Conservation (phyloP, 2,113 vertebrate genomes). For the Sciurus niger region DNA sequence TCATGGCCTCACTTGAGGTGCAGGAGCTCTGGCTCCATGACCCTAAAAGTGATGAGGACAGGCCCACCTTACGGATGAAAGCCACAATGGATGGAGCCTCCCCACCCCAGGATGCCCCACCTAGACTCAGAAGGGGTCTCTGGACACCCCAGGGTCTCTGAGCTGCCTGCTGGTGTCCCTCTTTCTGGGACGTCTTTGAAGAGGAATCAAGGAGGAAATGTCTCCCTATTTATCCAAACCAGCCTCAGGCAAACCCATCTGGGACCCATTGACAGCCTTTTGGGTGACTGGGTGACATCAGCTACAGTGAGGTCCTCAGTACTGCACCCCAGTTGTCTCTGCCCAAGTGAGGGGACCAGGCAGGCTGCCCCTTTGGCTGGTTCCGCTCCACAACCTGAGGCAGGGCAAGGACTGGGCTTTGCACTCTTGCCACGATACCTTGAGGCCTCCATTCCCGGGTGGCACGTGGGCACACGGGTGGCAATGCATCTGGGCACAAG, state of each 20-base stretch:
- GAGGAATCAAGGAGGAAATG: not conserved
- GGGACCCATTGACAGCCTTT: slow-evolving; percentile 32
- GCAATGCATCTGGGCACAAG: not conserved
- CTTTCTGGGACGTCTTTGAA: slow-evolving; percentile 19
- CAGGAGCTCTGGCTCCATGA: slow-evolving; percentile 21
- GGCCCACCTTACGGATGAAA: slow-evolving; percentile 71
- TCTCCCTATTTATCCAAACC: not conserved
- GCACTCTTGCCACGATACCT: not conserved
- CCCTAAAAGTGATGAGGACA: not conserved
- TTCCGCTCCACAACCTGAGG: not conserved
- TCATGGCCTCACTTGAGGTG: not conserved
- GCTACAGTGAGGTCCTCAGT: not conserved
- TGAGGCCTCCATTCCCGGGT: not conserved
- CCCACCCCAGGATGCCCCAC: not conserved
- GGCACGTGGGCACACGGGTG: not conserved
- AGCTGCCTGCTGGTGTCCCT: not conserved
- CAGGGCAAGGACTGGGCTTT: not conserved
- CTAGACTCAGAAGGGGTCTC: not conserved
- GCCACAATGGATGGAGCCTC: slow-evolving; percentile 59
- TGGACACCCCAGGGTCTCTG: not conserved
- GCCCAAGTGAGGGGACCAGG: not conserved
- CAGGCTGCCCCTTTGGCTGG: not conserved
- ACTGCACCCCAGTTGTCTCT: slow-evolving; percentile 60
- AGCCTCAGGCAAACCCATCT: slow-evolving; percentile 41
- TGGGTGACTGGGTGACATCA: not conserved